Conservation (phyloP, 2,888 invertebrate species). For the Patella caerulea region DNA sequence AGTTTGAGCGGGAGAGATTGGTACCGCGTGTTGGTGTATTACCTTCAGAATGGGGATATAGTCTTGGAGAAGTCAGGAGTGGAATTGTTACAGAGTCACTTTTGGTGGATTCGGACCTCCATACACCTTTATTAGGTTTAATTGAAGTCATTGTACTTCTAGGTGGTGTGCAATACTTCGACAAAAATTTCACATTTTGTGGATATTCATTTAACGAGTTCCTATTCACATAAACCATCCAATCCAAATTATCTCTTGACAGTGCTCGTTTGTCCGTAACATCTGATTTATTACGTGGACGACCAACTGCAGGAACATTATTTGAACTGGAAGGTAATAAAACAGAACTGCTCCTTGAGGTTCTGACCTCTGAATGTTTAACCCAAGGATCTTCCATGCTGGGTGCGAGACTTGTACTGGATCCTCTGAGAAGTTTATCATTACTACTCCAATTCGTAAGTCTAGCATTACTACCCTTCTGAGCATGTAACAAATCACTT, state of each 20-base stretch:
- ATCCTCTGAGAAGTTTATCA: conserved; percentile 50
- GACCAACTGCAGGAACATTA: not conserved
- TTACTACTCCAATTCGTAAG: conserved; percentile 44
- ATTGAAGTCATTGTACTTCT: conserved; percentile 40
- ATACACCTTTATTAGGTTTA: not conserved
- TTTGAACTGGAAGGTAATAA: not conserved
- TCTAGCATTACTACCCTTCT: conserved; percentile 37
- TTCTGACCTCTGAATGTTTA: conserved; percentile 22
- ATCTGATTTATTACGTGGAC: conserved; percentile 29
- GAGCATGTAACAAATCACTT: not conserved
- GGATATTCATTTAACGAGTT: conserved; percentile 41
- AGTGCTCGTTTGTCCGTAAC: conserved; percentile 20
- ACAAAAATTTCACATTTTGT: conserved; percentile 23
- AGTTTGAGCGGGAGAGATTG: conserved; percentile 32
- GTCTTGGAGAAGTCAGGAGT: not conserved
- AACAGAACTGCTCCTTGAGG: not conserved
- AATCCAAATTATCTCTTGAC: conserved; percentile 55
- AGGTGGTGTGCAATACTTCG: conserved; percentile 45
- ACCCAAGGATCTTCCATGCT: conserved; percentile 57
- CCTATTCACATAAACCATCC: conserved; percentile 61
- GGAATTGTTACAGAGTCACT: conserved; percentile 4
- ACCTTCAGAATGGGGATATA: conserved; percentile 14
- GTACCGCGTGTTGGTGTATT: not conserved
- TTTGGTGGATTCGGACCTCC: not conserved
- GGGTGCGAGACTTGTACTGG: conserved; percentile 44